phyloP scores from a whole-genome alignment of 2,888 invertebrate genomes.

The Phragmatobia fuliginosa region DNA sequence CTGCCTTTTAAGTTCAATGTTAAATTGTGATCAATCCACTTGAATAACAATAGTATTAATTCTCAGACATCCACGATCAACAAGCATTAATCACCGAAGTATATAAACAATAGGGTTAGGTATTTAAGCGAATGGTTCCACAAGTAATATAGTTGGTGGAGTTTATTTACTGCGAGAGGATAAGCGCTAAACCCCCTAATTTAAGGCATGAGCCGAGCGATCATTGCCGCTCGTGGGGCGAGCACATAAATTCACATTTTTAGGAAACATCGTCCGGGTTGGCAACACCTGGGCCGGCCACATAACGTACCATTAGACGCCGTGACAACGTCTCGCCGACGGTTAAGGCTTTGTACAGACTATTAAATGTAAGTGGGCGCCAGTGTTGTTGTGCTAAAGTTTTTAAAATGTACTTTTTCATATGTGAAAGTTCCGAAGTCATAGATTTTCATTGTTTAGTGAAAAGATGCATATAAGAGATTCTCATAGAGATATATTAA shows the following conservation, averaged over 20 bases:
- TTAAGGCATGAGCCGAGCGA: constrained; percentile 82
- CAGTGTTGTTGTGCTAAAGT: constrained; percentile 9
- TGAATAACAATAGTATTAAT: constrained; percentile 31
- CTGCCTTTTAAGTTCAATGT: constrained; percentile 58
- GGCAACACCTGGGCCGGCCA: constrained; percentile 74
- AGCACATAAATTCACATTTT: constrained; percentile 84
- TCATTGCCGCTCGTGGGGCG: constrained; percentile 80
- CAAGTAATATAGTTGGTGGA: constrained; percentile 75
- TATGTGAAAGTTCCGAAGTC: constrained; percentile 6
- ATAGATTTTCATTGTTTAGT: neutral
- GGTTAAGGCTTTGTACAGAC: constrained; percentile 49
- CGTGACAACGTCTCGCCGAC: constrained; percentile 61
- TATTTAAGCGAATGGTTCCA: constrained; percentile 63
- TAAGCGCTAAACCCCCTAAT: constrained; percentile 84
- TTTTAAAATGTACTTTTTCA: neutral
- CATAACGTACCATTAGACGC: constrained; percentile 72
- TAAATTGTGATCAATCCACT: constrained; percentile 20
- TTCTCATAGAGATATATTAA: too few relatives aligned
- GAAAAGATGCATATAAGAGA: neutral
- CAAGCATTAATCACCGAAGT: constrained; percentile 61
- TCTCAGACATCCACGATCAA: constrained; percentile 43
- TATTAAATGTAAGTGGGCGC: constrained; percentile 34
- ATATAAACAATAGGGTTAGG: constrained; percentile 68
- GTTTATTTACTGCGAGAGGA: constrained; percentile 81
- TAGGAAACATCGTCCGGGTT: constrained; percentile 71